Base-by-base conservation (phyloP, 2,797 vertebrate genomes). In the Erpetoichthys calabaricus region DNA sequence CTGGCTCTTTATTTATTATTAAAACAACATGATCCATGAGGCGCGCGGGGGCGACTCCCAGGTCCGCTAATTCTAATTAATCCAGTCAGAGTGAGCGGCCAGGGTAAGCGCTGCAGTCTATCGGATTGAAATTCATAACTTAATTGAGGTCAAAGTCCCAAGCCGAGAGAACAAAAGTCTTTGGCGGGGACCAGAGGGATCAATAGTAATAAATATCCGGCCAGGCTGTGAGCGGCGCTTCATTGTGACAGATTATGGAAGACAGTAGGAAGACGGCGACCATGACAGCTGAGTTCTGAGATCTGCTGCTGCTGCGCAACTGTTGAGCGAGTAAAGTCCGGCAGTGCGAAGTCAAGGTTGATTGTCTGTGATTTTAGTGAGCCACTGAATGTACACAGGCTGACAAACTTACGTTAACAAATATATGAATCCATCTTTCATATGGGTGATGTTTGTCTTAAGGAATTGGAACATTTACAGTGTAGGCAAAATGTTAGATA, bases 111-210 rank as follows among this genome's bases (percentile, higher is more conserved):
- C 85, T 89, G 78, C 85, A 91, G 92, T 94, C 92, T 94, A 96
- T 97, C 84, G 91, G 91, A 97, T 94, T 94, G 91, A 95, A 95
- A 97, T 97, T 96, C 94, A 96, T 97, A 97, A 97, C 91, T 94
- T 97, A 97, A 97, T 97, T 97, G 94, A 97, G 92, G 94, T 95
- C 91, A 96, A 84, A 95, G 89, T 88, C 89, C 86, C 67, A 75
- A 87, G 87, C 84, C 84, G 80, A 81, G 82, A 89, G 91, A 93
- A 94, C 92, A 94, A 92, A 94, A 92, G 91, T 92, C 91, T 91
- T 85, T 87, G 77, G 69, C 88, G 87, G 80, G 87, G 90, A 91
- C 87, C 89, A 91, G 81, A 81, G 75, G 85, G 89, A 96, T 97
- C 92, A 96, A 97, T 97, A 96, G 87, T 89, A 91, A 95, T 96